phyloP scores from a whole-genome alignment of 2,797 vertebrate species.

The Leptoclinus maculatus region DNA sequence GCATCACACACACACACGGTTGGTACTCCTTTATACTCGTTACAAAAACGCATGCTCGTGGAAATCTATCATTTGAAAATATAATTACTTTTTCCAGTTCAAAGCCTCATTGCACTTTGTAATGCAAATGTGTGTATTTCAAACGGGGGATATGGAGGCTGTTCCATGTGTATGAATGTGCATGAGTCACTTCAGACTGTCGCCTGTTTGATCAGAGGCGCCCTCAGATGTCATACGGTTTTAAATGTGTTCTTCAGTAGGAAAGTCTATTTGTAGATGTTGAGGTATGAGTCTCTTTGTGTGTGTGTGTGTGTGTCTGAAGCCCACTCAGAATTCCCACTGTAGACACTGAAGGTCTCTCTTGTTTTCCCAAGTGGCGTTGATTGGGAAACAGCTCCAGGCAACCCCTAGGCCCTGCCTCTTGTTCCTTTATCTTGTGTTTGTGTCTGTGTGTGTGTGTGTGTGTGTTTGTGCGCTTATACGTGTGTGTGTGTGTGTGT shows the following conservation, averaged over 20 bases:
- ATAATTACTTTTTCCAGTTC: slow-evolving; percentile 36
- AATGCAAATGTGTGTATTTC: slow-evolving; percentile 61
- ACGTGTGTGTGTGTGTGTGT: too few relatives aligned
- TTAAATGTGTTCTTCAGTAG: slow-evolving; percentile 61
- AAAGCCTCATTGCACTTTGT: slow-evolving; percentile 43
- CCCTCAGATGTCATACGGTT: slow-evolving; percentile 62
- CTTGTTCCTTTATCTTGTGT: slow-evolving; percentile 65
- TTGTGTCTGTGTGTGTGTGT: slow-evolving; percentile 31
- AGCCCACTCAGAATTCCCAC: slow-evolving; percentile 70
- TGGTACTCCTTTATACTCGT: background rate
- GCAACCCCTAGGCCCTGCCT: slow-evolving; percentile 75
- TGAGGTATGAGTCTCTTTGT: slow-evolving; percentile 30
- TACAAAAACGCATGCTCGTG: background rate
- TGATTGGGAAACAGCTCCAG: slow-evolving; percentile 83
- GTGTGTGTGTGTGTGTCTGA: slow-evolving; percentile 50
- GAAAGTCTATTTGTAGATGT: slow-evolving; percentile 62
- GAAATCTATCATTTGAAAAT: slow-evolving; percentile 45
- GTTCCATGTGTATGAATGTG: slow-evolving; percentile 51
- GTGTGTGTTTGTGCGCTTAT: slow-evolving; percentile 4
- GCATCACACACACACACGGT: background rate
- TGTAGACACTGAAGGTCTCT: slow-evolving; percentile 74
- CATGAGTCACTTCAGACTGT: slow-evolving; percentile 61
- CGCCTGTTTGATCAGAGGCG: slow-evolving; percentile 67
- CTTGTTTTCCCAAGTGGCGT: slow-evolving; percentile 75
- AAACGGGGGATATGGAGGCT: slow-evolving; percentile 32